Conservation (phyloP, 92 coral and sea anemone genomes). For the Bergia sp. region DNA sequence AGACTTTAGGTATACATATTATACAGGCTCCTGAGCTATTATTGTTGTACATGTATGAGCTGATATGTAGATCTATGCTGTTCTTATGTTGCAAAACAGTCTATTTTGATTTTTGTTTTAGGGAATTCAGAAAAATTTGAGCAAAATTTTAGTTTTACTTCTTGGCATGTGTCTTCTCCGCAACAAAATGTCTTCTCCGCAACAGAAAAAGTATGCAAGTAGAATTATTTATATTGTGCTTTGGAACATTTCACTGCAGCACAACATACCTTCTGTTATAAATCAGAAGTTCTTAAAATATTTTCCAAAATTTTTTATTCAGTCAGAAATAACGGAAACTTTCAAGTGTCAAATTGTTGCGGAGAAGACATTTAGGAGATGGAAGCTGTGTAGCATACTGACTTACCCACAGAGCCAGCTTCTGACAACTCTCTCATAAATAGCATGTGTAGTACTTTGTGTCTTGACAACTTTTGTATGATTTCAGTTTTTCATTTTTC, state of each 20-base stretch:
- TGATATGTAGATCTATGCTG: too few relatives aligned
- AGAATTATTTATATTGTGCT: conserved; percentile 26
- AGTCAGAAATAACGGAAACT: conserved; percentile 28
- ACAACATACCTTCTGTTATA: not conserved
- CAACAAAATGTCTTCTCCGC: conserved; percentile 42
- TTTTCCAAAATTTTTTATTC: not conserved
- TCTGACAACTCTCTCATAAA: not conserved
- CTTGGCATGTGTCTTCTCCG: conserved; percentile 30
- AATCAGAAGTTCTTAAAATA: conserved; percentile 29
- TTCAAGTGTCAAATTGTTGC: conserved; percentile 26
- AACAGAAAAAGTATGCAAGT: conserved; percentile 8
- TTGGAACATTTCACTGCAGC: conserved; percentile 19
- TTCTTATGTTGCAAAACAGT: too few relatives aligned
- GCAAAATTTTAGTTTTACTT: too few relatives aligned
- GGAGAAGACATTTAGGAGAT: conserved; percentile 39
- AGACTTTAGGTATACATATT: too few relatives aligned
- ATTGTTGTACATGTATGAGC: too few relatives aligned
- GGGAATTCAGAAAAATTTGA: too few relatives aligned
- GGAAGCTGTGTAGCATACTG: conserved; percentile 15
- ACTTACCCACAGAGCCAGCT: conserved; percentile 19
- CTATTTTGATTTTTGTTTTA: too few relatives aligned
- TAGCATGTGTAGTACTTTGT: not conserved
- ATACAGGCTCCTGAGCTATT: too few relatives aligned
- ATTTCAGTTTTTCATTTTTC: conserved; percentile 5
- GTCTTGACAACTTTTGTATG: conserved; percentile 8